Percentiles rank a stretch among this genome's conserved stretches.
Conservation (phyloP, 2,888 invertebrate genomes). For the Mystacides longicornis region DNA sequence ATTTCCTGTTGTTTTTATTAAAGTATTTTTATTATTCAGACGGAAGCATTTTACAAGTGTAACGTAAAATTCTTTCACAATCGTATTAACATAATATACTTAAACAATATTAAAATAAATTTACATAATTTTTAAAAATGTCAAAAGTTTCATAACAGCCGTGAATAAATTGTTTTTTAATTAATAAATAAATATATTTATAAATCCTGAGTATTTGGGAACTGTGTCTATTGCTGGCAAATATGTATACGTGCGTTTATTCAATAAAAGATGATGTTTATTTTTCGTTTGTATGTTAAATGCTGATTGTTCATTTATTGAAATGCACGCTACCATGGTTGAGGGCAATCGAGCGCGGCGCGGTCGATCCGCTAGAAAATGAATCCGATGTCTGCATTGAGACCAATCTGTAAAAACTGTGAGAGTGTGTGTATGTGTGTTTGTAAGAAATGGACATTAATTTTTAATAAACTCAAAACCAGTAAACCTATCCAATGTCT, state of each 20-base stretch:
- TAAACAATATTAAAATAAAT: background rate
- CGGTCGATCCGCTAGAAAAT: slow-evolving; percentile 20
- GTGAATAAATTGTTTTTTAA: background rate
- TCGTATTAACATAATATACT: background rate
- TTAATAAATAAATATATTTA: background rate
- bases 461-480: slow-evolving; percentile 39
- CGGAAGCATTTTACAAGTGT: background rate
- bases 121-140: background rate
- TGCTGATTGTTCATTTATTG: background rate
- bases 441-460: slow-evolving; percentile 29
- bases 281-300: background rate
- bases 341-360: slow-evolving; percentile 14
- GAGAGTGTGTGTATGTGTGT: slow-evolving; percentile 21
- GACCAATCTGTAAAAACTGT: slow-evolving; percentile 10
- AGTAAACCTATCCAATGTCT: slow-evolving; percentile 30
- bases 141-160: background rate
- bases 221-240: slow-evolving; percentile 9
- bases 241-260: no score
- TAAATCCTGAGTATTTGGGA: slow-evolving; percentile 13
- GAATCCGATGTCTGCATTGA: slow-evolving; percentile 21
- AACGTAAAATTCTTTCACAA: background rate
- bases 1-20: no score
- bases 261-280: background rate
- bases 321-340: slow-evolving; percentile 1
- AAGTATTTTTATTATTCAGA: background rate